Percentiles rank a stretch among this genome's conserved stretches.
phyloP scores from a whole-genome alignment of 2,113 vertebrate species.

The Theristicus caerulescens region DNA sequence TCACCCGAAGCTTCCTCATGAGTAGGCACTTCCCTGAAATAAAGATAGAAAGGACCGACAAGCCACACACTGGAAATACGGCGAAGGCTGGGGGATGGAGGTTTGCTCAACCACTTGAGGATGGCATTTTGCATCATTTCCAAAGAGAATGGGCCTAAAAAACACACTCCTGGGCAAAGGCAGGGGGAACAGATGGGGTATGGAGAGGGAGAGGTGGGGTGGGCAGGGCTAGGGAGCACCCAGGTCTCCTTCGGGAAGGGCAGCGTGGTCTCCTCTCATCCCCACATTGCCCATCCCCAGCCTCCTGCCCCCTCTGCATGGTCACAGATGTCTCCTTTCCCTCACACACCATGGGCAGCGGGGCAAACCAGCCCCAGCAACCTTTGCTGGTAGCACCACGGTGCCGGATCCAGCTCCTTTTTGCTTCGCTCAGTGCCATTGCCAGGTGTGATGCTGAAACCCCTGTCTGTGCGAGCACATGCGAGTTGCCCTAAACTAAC shows the following conservation, averaged over 20 bases:
- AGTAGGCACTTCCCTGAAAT: not conserved
- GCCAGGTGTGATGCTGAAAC: not conserved
- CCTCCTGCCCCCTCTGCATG: rapidly evolving
- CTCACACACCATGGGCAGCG: rapidly evolving
- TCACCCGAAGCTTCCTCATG: not conserved
- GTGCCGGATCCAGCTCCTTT: not conserved
- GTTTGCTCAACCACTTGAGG: not conserved
- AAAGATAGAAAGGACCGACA: not conserved
- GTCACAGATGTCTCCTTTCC: not conserved
- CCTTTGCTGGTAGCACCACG: not conserved
- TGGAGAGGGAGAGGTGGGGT: not conserved
- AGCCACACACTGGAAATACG: not conserved
- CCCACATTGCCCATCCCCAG: not conserved
- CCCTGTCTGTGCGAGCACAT: rapidly evolving
- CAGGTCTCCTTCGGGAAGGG: not conserved
- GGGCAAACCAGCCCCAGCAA: not conserved
- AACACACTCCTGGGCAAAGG: not conserved
- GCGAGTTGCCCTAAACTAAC: not conserved
- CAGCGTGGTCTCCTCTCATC: rapidly evolving
- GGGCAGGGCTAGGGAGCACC: not conserved
- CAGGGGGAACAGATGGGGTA: not conserved
- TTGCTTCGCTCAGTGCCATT: not conserved
- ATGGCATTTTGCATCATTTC: not conserved
- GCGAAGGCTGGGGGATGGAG: not conserved
- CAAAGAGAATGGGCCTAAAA: not conserved